Evolutionary conservation across 2,797 vertebrate genomes (phyloP), one percentile per base, ranked within the genome.

Genomic region (Chelon labrosus): DNA sequence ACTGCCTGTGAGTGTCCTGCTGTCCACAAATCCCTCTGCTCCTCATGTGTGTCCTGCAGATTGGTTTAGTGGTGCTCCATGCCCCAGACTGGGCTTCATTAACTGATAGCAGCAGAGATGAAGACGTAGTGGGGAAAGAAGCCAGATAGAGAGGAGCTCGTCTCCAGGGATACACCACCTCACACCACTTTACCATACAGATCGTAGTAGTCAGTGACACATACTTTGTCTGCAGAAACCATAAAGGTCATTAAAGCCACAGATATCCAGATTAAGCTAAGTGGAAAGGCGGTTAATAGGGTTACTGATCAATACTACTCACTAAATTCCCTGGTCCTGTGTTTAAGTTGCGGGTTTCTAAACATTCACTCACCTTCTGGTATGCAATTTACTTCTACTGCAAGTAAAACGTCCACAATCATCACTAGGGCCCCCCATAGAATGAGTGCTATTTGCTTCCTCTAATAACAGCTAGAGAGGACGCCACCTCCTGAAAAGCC

Each of bases 31-130:
- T 75, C 83, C 68, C 73, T 67, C n/a, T 49, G 44, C 79, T 70
- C 56, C 79, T 82, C 55, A 46, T 74, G 75, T 69, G 73, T 84
- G 81, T 90, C 83, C 80, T 73, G 61, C 74, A 85, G 85, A 89
- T 88, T 80, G 82, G 84, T 74, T 89, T 75, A 77, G 79, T 38
- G 73, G 80, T 73, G 75, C 86, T 82, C 68, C 63, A 37, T 19
- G 71, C 75, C 77, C 50, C 85, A 73, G 61, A 73, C 80, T 57
- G 69, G 75, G 82, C 83, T 90, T 94, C 86, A 94, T 93, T 93
- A 92, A 92, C 85, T 90, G 92, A 92, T 90, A 87, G 87, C 77
- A 64, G 80, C 79, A 75, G 61, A 84, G 85, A 92, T 89, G 78
- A 85, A 89, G 87, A 75, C 81, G 77, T 35, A 77, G 70, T 49